Percentiles rank a stretch among this genome's conserved stretches.
Evolutionary conservation across 1,140 invertebrate species (phyloP).

Genomic region (Caenorhabditis brenneri): DNA sequence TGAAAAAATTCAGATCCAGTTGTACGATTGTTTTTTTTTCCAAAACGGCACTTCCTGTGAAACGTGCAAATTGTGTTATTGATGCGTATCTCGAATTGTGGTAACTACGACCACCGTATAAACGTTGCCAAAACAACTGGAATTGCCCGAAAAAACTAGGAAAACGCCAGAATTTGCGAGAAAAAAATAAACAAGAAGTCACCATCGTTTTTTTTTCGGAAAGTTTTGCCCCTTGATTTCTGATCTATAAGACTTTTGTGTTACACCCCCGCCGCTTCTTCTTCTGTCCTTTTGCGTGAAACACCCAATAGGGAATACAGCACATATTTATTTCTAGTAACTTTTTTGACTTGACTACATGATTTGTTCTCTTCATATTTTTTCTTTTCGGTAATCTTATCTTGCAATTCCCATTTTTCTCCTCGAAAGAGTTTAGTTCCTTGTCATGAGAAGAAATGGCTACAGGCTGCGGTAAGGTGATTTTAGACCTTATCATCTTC

Average conservation of each 20-base stretch:
- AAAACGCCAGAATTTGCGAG: neutral
- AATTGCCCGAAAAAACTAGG: neutral
- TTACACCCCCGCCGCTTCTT: neutral
- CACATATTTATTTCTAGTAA: neutral
- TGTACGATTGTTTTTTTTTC: too few relatives aligned
- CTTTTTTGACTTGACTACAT: neutral
- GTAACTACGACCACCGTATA: neutral
- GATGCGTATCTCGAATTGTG: neutral
- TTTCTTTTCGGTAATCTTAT: neutral
- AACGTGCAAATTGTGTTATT: neutral
- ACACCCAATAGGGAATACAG: neutral
- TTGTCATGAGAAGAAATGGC: neutral
- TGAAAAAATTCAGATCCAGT: too few relatives aligned
- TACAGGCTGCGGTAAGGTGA: neutral
- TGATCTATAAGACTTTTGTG: conserved; percentile 19
- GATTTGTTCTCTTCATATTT: neutral
- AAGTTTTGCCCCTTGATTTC: neutral
- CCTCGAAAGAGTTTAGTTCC: neutral
- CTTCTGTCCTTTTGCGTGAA: neutral
- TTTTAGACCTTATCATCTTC: neutral
- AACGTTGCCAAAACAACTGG: conserved; percentile 1
- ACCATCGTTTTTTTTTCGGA: neutral
- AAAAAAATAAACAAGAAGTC: conserved; percentile 17
- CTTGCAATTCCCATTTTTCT: neutral
- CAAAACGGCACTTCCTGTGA: too few relatives aligned